Conservation (phyloP, 1,140 invertebrate species). For the Cotesia chilonis region DNA sequence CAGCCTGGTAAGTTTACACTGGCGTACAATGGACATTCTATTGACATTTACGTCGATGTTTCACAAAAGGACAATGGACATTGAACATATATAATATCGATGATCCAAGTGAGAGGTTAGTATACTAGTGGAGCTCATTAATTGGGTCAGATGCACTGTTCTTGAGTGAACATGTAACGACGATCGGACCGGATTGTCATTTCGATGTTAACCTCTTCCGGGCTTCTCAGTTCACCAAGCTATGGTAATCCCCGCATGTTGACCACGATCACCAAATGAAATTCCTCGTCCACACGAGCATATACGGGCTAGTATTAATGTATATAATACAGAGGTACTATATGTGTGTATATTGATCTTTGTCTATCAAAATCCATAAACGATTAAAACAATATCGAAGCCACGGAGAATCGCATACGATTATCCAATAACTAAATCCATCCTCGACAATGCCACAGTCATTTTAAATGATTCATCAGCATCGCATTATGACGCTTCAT, state of each 20-base stretch:
- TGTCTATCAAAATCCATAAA: too few species aligned
- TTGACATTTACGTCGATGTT: background rate
- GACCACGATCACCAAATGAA: background rate
- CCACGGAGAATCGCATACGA: background rate
- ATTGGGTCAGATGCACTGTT: conserved; percentile 45
- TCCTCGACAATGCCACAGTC: background rate
- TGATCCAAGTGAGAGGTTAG: conserved; percentile 8
- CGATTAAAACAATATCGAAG: background rate
- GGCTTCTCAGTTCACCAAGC: background rate
- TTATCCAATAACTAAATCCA: background rate
- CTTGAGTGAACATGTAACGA: conserved; percentile 43
- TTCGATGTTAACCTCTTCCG: conserved; percentile 4
- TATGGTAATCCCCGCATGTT: conserved; percentile 1
- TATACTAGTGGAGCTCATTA: conserved; percentile 32
- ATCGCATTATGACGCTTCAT: background rate
- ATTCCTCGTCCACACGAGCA: too few species aligned
- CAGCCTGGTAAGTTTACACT: too few species aligned
- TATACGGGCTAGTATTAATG: too few species aligned
- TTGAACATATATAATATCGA: too few species aligned
- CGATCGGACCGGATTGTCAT: conserved; percentile 43
- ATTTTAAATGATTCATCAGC: conserved; percentile 2
- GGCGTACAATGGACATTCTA: too few species aligned
- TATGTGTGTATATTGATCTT: too few species aligned
- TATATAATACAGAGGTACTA: too few species aligned
- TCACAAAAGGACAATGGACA: conserved; percentile 5